Evolutionary conservation across 2,888 invertebrate species (phyloP).

Genomic region (Catocala fraxini): DNA sequence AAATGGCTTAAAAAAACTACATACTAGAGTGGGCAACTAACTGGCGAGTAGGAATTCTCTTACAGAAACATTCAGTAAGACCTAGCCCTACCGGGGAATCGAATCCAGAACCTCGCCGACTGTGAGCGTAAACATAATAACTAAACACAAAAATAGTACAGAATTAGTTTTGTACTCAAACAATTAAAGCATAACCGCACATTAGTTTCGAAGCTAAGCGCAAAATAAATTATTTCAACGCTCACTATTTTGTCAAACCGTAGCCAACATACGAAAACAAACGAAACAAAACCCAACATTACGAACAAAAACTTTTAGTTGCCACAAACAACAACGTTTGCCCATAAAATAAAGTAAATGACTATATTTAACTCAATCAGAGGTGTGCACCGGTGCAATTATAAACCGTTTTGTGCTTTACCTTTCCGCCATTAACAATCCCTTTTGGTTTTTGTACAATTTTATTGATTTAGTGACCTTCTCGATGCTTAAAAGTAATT

Average conservation of each 20-base stretch:
- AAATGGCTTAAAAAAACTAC: too few species aligned
- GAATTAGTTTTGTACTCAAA: too few species aligned
- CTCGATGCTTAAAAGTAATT: background rate
- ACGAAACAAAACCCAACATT: constrained; percentile 1
- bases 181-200: too few species aligned
- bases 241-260: background rate
- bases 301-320: constrained; percentile 26
- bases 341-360: constrained; percentile 62
- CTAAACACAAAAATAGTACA: too few species aligned
- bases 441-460: constrained; percentile 40
- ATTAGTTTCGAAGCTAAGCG: too few species aligned
- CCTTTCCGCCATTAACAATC: constrained; percentile 36
- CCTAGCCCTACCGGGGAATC: too few species aligned
- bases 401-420: constrained; percentile 73
- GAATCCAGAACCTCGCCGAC: too few species aligned
- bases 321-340: constrained; percentile 39
- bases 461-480: constrained; percentile 45
- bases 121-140: too few species aligned
- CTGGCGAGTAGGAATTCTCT: too few species aligned
- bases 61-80: too few species aligned
- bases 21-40: too few species aligned
- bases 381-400: constrained; percentile 59
- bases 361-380: constrained; percentile 65
- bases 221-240: too few species aligned
- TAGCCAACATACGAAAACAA: constrained; percentile 1